Evolutionary conservation across 2,797 vertebrate genomes (phyloP).

Genomic region (Cossypha polioptera): DNA sequence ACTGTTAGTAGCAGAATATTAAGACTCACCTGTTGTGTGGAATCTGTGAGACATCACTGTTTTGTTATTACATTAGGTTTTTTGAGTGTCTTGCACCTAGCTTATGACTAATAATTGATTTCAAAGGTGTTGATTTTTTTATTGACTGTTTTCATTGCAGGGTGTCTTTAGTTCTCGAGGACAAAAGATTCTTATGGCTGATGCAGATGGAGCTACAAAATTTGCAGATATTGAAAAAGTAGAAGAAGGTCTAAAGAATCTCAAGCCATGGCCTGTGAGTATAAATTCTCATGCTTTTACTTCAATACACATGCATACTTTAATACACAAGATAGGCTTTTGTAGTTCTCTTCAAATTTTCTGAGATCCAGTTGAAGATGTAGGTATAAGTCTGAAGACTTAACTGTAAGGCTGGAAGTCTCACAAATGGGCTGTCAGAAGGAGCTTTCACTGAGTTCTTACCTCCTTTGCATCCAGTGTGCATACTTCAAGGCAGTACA

Average conservation of each 20-base stretch:
- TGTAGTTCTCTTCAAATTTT: neutral
- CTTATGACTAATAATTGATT: neutral
- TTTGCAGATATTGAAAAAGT: conserved; percentile 92
- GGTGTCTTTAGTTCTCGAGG: conserved; percentile 89
- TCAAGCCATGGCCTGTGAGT: conserved; percentile 87
- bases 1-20: neutral
- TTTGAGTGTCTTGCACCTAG: neutral
- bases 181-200: conserved; percentile 90
- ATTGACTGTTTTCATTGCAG: conserved; percentile 63
- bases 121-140: neutral
- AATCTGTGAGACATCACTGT: neutral
- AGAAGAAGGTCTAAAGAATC: conserved; percentile 83
- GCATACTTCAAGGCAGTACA: neutral
- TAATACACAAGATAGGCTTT: neutral
- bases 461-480: neutral
- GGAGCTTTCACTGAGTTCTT: neutral
- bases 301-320: neutral
- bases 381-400: neutral
- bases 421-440: neutral
- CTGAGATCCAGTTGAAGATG: neutral
- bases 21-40: neutral
- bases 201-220: conserved; percentile 96
- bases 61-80: neutral
- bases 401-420: neutral
- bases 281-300: neutral